phyloP scores from a whole-genome alignment of 1,140 invertebrate genomes.

The Globodera rostochiensis region DNA sequence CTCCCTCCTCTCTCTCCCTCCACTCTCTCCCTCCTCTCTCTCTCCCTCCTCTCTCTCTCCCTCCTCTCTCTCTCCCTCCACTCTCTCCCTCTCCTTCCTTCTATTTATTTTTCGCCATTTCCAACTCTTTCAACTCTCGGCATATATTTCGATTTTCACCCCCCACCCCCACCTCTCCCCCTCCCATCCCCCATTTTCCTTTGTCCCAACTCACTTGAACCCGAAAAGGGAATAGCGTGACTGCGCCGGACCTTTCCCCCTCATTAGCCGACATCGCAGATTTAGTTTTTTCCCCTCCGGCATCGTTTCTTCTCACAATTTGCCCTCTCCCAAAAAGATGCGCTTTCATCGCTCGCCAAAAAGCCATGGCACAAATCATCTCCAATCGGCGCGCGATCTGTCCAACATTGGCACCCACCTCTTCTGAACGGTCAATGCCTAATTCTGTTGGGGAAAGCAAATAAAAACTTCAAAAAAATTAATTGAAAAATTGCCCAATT shows the following conservation, averaged over 20 bases:
- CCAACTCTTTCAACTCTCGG: background rate
- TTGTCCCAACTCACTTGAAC: background rate
- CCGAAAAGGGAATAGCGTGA: slow-evolving; percentile 4
- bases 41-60: background rate
- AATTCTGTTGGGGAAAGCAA: background rate
- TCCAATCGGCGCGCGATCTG: background rate
- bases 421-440: background rate
- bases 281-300: slow-evolving; percentile 7
- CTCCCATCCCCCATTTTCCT: background rate
- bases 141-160: background rate
- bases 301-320: background rate
- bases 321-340: slow-evolving; percentile 24
- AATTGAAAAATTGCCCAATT: background rate
- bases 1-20: too few species aligned
- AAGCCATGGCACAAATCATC: slow-evolving; percentile 17
- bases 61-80: background rate
- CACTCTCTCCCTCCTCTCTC: too few species aligned
- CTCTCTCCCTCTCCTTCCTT: background rate
- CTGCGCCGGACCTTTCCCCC: background rate
- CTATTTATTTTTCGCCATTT: background rate
- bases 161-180: background rate
- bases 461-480: background rate
- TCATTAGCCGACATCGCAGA: background rate
- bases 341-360: background rate
- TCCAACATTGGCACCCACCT: background rate